These are phyloP conservation scores for Sternotherus odoratus DNA, from an alignment of 2,797 vertebrate genomes.

Conservation along the genomic window DNA sequence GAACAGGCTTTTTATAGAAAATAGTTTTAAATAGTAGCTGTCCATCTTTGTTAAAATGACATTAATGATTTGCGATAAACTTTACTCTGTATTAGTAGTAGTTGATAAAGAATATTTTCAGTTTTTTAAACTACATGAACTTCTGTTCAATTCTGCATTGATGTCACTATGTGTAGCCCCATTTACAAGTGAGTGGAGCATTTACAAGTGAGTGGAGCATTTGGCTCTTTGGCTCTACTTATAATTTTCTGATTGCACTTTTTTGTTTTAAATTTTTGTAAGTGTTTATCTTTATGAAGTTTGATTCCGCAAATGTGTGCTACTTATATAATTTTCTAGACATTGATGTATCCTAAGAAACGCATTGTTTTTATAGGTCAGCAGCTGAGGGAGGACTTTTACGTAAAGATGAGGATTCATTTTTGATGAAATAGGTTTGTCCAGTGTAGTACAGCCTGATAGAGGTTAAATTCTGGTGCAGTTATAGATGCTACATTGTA, in stretches of 20 bases:
- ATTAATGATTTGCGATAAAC: neutral
- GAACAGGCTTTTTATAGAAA: neutral
- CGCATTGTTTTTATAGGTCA: neutral
- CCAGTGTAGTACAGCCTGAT: neutral
- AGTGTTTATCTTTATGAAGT: neutral
- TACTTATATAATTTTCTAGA: neutral
- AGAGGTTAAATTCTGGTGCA: neutral
- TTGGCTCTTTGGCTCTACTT: neutral
- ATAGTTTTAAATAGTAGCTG: neutral
- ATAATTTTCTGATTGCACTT: neutral
- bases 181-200: neutral
- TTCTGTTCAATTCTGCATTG: neutral
- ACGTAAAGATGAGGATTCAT: neutral
- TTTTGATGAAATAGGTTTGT: neutral
- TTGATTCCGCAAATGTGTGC: fast-evolving
- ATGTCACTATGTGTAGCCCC: neutral
- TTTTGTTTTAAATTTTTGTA: neutral
- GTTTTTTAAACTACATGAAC: neutral
- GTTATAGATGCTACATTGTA: neutral
- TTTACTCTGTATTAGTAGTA: neutral
- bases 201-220: neutral
- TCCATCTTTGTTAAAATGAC: neutral
- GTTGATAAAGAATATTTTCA: neutral
- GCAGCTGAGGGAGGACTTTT: neutral
- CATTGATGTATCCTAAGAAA: neutral